Base-by-base conservation (phyloP, 2,888 invertebrate species). In the Drosophila trichaetosa region DNA sequence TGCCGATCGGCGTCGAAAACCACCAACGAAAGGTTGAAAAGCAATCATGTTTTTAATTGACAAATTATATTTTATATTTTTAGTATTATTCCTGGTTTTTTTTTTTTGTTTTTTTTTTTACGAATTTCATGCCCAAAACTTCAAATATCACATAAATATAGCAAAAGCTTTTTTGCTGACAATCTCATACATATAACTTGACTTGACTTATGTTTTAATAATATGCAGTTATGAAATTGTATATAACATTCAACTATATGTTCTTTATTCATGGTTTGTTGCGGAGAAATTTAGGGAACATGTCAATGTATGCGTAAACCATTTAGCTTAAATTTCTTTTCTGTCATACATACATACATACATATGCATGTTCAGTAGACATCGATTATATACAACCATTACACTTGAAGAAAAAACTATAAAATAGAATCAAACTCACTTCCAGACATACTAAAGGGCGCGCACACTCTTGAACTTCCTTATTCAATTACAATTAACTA, bases 241-340 rank as follows among this genome's bases (percentile, higher is more conserved):
- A 46, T 46, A 46, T 4, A 46, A 21, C 13, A 46, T 2, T 16
- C 0, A 27, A n/a, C 36, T 4, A 38, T 38, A 34, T 16, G 33
- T 33, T 24, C 21, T 34, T 18, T 10, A 53, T 10, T 34, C 4
- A 53, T 6, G 21, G 18, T 29, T 29, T 27, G 38, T 38, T 27
- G 33, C 34, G 49, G 58, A 57, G n/a, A 67, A 48, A 18, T 54
- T 31, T 34, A 60, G 46, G n/a, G 31, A 56, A 69, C 63, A 70
- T 71, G 75, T 63, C 68, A 80, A 66, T 71, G 73, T 62, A 76
- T 69, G 66, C 67, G 68, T 80, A 70, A 68, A 66, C n/a, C 56
- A 18, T 49, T 64, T 53, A 56, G 21, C 53, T 27, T 72, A 58
- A 65, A 51, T 82, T 82, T 82, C 46, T 68, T 75, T 61, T 69